phyloP scores from a whole-genome alignment of 2,113 vertebrate species.

The Pipa parva region DNA sequence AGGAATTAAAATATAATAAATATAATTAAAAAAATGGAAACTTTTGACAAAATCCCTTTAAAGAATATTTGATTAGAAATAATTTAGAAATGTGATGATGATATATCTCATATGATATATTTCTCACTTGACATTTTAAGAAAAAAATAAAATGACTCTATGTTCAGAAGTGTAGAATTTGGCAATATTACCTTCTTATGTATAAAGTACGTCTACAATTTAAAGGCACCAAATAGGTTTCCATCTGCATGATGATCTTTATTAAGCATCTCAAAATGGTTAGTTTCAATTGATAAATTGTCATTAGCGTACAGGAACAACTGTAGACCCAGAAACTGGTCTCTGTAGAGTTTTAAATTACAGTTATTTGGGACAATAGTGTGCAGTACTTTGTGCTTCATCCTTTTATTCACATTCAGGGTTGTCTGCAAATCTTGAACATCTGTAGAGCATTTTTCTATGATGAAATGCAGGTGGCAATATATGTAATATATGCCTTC shows the following conservation, averaged over 20 bases:
- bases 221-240: slow-evolving; percentile 16
- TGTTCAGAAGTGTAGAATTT: too few relatives aligned
- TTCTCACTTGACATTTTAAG: too few relatives aligned
- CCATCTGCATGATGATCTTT: background rate
- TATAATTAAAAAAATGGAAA: too few relatives aligned
- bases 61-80: too few relatives aligned
- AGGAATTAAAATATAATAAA: too few relatives aligned
- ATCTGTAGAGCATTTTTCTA: background rate
- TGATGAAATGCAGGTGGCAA: slow-evolving; percentile 19
- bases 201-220: background rate
- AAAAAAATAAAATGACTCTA: too few relatives aligned
- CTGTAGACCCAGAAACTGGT: slow-evolving; percentile 16
- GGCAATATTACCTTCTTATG: background rate
- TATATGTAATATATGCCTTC: slow-evolving; percentile 22
- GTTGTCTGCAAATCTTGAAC: background rate
- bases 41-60: too few relatives aligned
- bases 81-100: too few relatives aligned
- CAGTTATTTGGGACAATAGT: background rate
- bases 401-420: background rate
- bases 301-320: background rate
- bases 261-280: background rate
- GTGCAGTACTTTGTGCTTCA: background rate
- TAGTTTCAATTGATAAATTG: slow-evolving; percentile 12
- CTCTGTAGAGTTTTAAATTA: background rate
- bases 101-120: too few relatives aligned